These are phyloP conservation scores for Acanthochromis polyacanthus DNA, from an alignment of 2,113 vertebrate species.

Conservation along the genomic window DNA sequence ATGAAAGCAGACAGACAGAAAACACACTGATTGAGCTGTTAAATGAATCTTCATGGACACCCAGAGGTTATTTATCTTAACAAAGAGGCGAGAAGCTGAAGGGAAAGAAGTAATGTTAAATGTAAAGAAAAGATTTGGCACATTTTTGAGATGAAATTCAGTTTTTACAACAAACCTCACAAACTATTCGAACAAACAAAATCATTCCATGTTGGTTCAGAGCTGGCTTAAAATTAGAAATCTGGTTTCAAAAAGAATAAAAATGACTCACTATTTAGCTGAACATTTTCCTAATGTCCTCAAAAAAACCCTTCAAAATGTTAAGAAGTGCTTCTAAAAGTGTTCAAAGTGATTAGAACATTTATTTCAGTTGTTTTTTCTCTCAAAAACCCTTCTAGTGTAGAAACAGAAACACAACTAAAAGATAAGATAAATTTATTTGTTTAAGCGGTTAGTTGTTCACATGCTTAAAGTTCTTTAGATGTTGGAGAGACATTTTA, in stretches of 20 bases:
- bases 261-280: background rate
- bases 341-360: background rate
- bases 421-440: background rate
- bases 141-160: background rate
- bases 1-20: background rate
- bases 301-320: background rate
- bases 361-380: slow-evolving; percentile 9
- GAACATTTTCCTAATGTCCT: background rate
- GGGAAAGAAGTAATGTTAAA: background rate
- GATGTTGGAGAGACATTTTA: background rate
- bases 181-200: background rate
- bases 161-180: slow-evolving; percentile 12
- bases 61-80: background rate
- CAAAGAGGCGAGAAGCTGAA: background rate
- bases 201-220: background rate
- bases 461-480: background rate
- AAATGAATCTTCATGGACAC: background rate
- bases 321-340: background rate
- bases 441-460: slow-evolving; percentile 1
- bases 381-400: background rate
- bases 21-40: background rate
- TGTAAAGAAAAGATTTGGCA: background rate
- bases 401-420: background rate
- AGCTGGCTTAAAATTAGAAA: background rate
- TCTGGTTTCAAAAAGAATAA: background rate